A percentile compares a stretch with the other conserved stretches of the same genome.
Evolutionary conservation across 1,140 invertebrate species (phyloP).

Genomic region (Pseudomyrmex flavicornis): DNA sequence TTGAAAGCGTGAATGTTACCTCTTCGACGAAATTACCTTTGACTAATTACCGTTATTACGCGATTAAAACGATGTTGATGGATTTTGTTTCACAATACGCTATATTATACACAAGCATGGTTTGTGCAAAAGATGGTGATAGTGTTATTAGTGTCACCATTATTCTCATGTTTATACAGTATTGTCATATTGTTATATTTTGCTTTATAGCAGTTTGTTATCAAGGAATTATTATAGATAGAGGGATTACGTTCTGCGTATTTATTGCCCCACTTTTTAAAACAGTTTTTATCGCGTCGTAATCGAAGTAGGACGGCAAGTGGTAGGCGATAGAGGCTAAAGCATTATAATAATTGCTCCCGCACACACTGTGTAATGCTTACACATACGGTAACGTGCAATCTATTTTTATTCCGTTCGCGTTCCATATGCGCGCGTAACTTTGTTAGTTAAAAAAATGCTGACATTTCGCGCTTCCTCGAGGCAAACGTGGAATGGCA

Average conservation of each 20-base stretch:
- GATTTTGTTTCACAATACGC: no score
- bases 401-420: slow-evolving; percentile 43
- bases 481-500: slow-evolving; percentile 3
- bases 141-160: background rate
- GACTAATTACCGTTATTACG: background rate
- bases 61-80: background rate
- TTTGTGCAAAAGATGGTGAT: background rate
- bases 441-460: slow-evolving; percentile 31
- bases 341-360: slow-evolving; percentile 48
- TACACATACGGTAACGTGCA: background rate
- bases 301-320: slow-evolving; percentile 29
- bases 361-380: slow-evolving; percentile 16
- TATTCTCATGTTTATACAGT: background rate
- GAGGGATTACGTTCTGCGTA: background rate
- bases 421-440: slow-evolving; percentile 28
- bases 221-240: slow-evolving; percentile 11
- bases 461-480: slow-evolving; percentile 1
- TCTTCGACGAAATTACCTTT: background rate
- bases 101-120: background rate
- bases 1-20: background rate
- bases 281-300: background rate
- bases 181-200: no score
- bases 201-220: background rate
- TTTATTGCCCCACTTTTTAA: background rate
- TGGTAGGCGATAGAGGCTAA: background rate